Conservation (phyloP, 2,113 vertebrate genomes). For the Proterorhinus semilunaris region DNA sequence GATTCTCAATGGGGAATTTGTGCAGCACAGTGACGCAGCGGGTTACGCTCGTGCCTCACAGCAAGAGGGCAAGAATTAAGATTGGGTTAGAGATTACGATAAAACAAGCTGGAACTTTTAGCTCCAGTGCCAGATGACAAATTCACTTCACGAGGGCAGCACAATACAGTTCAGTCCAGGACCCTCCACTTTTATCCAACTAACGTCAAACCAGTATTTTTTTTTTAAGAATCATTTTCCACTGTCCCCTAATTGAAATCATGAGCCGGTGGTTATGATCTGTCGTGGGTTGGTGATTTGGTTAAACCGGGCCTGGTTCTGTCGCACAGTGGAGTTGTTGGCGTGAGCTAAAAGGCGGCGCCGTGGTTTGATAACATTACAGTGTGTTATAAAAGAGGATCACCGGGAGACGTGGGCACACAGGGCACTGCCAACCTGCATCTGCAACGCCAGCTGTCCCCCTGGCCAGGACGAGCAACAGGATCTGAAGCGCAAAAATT, state of each 20-base stretch:
- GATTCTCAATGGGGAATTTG: too few species aligned
- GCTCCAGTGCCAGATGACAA: too few species aligned
- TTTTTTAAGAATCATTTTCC: background rate
- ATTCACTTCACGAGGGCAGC: too few species aligned
- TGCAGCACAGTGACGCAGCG: too few species aligned
- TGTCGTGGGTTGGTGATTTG: background rate
- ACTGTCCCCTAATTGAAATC: background rate
- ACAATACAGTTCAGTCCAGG: too few species aligned
- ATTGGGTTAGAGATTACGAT: too few species aligned
- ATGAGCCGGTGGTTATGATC: background rate
- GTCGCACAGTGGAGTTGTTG: background rate
- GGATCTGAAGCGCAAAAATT: background rate
- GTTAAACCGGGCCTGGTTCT: conserved; percentile 3
- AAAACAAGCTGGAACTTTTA: too few species aligned
- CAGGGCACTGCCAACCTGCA: conserved; percentile 16
- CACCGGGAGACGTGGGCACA: background rate
- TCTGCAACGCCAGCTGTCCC: conserved; percentile 8
- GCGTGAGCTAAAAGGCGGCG: conserved; percentile 3
- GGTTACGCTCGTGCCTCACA: too few species aligned
- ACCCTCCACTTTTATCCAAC: too few species aligned
- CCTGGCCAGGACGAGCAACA: background rate
- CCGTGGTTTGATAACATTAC: conserved; percentile 18
- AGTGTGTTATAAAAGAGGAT: conserved; percentile 13
- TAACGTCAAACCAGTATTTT: background rate
- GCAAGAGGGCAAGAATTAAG: too few species aligned